Evolutionary conservation across 2,888 invertebrate species (phyloP), one percentile per base, ranked within the genome.

Genomic region (Thecocarcelia acutangulata): DNA sequence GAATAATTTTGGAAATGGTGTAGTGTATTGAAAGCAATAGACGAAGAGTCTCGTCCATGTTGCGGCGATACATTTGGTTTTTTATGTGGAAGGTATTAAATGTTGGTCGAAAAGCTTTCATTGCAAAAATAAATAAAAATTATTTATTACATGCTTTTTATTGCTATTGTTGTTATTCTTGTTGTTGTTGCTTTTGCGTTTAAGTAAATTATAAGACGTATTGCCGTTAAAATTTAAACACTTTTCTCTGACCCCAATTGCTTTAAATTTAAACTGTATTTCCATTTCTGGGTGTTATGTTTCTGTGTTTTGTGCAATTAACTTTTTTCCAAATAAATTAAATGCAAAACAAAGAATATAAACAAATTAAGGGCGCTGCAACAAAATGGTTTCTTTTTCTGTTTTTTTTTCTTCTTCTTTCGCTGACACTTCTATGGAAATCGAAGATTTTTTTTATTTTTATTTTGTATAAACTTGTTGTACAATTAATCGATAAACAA

Each of bases 241-340:
- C 88, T 89, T 89, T 89, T 89, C 89, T 88, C 89, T 89, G 90
- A 89, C 90, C 89, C 87, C 89, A 88, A 87, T 89, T 85, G 87
- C 75, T 83, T 86, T 81, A 75, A 72, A 50, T 68, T 76, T 68
- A 52, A 50, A 72, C 42, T 44, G 63, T 40, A 33, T 50, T 68
- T 37, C n/a, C 46, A 17, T 21, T 40, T 68, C 64, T 50, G 40
- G 42, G 28, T 78, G 52, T 73, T 37, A 21, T 21, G 2, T 19
- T 42, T n/a, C 8, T 59, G 17, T 28, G 21, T 78, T 21, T 66
- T 66, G 12, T 86, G 66, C 76, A 72, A 79, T 80, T 76, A 69
- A 79, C 46, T 84, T 78, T 75, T 80, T 83, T 75, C 61, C 83
- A 58, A 59, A 66, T 42, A 72, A 66, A 64, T 56, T 61, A 58